These are phyloP conservation scores for Tylochromis polylepis DNA, from an alignment of 2,113 vertebrate genomes.

Conservation along the genomic window DNA sequence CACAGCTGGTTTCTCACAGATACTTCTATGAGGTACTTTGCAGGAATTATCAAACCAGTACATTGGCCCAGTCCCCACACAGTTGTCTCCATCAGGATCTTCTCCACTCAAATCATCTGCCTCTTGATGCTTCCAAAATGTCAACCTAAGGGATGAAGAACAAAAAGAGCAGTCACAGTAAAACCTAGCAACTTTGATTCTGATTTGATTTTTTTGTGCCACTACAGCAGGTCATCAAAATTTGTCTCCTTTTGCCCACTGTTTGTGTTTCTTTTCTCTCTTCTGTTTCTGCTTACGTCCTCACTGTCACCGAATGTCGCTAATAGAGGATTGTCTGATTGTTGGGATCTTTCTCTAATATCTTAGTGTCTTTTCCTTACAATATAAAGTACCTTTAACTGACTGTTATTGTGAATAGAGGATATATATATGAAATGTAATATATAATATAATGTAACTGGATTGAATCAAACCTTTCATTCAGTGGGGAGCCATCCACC, in stretches of 20 bases:
- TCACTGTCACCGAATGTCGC: background rate
- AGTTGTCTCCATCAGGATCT: background rate
- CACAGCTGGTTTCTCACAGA: background rate
- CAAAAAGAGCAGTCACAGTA: background rate
- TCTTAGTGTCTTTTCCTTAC: background rate
- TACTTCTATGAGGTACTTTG: background rate
- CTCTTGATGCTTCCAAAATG: background rate
- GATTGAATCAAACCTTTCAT: background rate
- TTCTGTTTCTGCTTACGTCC: no score
- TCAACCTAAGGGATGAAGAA: background rate
- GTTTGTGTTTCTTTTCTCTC: no score
- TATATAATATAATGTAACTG: background rate
- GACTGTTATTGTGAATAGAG: background rate
- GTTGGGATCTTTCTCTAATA: no score
- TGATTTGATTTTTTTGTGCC: no score
- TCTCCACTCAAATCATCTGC: background rate
- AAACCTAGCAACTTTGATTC: background rate
- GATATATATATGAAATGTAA: background rate
- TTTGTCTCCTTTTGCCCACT: no score
- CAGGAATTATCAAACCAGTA: background rate
- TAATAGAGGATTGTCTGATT: background rate
- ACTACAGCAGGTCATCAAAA: no score
- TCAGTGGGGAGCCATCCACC: slow-evolving; percentile 24
- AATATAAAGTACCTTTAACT: background rate
- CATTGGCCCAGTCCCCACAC: background rate